These are phyloP conservation scores for Chaetops frenatus DNA, from an alignment of 2,113 vertebrate species.

Conservation along the genomic window DNA sequence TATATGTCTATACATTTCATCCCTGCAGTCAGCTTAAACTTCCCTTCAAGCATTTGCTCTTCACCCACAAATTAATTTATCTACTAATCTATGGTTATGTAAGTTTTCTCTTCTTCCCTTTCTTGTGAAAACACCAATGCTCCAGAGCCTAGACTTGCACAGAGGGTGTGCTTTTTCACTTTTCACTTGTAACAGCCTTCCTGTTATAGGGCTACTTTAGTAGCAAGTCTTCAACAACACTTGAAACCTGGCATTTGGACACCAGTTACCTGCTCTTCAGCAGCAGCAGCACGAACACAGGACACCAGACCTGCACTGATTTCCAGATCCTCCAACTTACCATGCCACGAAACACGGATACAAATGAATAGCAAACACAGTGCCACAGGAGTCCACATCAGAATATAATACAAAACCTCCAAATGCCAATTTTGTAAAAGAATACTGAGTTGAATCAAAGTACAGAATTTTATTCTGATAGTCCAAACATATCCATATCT, in stretches of 20 bases:
- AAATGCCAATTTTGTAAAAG: neutral
- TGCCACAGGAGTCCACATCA: neutral
- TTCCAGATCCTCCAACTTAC: neutral
- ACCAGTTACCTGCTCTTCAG: neutral
- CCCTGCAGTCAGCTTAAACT: neutral
- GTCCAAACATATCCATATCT: too few relatives aligned
- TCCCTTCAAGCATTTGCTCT: neutral
- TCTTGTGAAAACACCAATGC: neutral
- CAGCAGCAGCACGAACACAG: neutral
- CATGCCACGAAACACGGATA: neutral
- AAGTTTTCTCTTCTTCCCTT: neutral
- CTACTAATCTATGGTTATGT: neutral
- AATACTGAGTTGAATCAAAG: neutral
- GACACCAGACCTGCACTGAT: neutral
- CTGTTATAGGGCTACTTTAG: neutral
- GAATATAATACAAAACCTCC: neutral
- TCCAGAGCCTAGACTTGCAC: neutral
- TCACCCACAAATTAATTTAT: neutral
- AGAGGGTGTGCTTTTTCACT: neutral
- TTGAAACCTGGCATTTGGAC: neutral
- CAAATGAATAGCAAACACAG: neutral
- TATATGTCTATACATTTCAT: neutral
- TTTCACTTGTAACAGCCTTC: too few relatives aligned
- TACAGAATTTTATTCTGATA: neutral
- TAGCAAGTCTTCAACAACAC: neutral